phyloP scores from a whole-genome alignment of 2,113 vertebrate species.

The Todiramphus saurophagus region DNA sequence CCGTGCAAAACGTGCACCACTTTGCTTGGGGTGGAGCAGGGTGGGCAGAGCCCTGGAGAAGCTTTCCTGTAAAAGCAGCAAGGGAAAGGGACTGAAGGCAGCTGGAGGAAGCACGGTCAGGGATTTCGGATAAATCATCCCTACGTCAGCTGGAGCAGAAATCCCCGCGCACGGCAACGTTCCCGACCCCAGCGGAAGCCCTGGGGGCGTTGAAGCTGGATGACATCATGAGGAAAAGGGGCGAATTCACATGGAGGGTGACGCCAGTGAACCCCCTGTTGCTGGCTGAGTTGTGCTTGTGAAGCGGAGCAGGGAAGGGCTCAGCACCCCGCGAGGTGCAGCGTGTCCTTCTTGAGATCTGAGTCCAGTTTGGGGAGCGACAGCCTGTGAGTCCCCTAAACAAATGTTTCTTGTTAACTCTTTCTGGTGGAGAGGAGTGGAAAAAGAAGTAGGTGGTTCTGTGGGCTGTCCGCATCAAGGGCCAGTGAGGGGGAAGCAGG shows the following conservation, averaged over 20 bases:
- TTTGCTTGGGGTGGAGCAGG: rapidly evolving
- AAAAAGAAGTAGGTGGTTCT: background rate
- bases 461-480: rapidly evolving
- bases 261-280: background rate
- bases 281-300: background rate
- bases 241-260: background rate
- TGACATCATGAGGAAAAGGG: background rate
- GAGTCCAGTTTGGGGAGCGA: rapidly evolving
- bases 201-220: background rate
- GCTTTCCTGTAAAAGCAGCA: background rate
- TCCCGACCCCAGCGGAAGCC: background rate
- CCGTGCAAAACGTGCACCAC: background rate
- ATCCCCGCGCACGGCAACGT: background rate
- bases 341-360: rapidly evolving
- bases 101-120: background rate
- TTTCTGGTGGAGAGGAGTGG: background rate
- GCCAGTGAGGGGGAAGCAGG: background rate
- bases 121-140: background rate
- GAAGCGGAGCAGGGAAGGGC: background rate
- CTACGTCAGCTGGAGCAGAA: background rate
- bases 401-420: rapidly evolving
- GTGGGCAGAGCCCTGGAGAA: background rate
- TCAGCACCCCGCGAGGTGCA: background rate
- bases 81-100: background rate
- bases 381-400: rapidly evolving